Percentiles rank a stretch among this genome's conserved stretches.
Evolutionary conservation across 2,797 vertebrate genomes (phyloP).

Genomic region (Nothura maculosa): DNA sequence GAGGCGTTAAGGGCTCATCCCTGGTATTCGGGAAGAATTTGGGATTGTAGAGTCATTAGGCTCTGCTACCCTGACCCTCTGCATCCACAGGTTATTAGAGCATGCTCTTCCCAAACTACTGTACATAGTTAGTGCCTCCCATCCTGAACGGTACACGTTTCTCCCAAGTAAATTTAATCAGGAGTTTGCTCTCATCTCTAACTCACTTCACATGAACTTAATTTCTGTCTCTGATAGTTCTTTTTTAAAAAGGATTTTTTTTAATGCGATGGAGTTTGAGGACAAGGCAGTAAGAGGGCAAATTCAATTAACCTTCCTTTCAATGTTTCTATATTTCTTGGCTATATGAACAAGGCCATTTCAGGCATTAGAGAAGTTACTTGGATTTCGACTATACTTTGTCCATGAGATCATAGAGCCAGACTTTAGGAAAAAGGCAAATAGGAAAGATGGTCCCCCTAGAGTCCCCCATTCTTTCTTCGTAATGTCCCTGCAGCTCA

Average conservation of each 20-base stretch:
- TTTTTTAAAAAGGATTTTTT: slow-evolving; percentile 46
- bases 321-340: slow-evolving; percentile 31
- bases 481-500: rapidly evolving
- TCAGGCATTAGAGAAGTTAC: slow-evolving; percentile 15
- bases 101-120: background rate
- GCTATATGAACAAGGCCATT: background rate
- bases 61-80: rapidly evolving
- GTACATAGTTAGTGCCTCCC: background rate
- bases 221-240: slow-evolving; percentile 83
- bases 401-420: slow-evolving; percentile 25
- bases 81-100: background rate
- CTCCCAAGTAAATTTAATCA: slow-evolving; percentile 90
- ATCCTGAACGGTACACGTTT: background rate
- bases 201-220: slow-evolving; percentile 90
- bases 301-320: slow-evolving; percentile 57
- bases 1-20: background rate
- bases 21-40: background rate
- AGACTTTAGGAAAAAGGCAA: background rate
- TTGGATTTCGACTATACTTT: slow-evolving; percentile 26
- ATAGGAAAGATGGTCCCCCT: background rate
- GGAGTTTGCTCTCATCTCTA: slow-evolving; percentile 85
- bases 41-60: rapidly evolving
- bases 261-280: background rate
- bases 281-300: background rate
- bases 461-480: background rate